A percentile compares a stretch with the other conserved stretches of the same genome.
These are phyloP conservation scores for Physeter macrocephalus DNA, from an alignment of 2,113 vertebrate species.

Conservation along the genomic window DNA sequence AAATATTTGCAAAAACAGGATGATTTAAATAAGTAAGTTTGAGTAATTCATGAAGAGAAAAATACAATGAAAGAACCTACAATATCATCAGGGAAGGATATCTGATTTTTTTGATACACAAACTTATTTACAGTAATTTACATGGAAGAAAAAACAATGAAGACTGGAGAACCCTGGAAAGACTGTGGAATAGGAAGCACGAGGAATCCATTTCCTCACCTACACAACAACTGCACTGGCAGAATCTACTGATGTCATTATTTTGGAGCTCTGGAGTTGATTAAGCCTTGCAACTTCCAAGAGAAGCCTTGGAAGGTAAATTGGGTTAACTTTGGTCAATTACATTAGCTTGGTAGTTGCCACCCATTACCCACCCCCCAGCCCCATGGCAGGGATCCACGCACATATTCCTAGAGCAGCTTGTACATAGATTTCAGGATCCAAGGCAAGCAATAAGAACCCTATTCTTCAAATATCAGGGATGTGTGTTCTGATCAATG, in stretches of 20 bases:
- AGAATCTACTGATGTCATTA: background rate
- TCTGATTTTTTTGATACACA: background rate
- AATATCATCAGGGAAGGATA: background rate
- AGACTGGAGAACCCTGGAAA: background rate
- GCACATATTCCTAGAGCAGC: background rate
- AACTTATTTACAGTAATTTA: background rate
- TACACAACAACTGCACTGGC: background rate
- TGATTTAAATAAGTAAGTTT: background rate
- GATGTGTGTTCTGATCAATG: background rate
- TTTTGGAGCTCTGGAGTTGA: background rate
- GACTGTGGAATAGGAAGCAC: background rate
- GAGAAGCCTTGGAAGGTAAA: background rate
- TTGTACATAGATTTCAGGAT: background rate
- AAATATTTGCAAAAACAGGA: background rate
- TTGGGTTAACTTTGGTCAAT: background rate
- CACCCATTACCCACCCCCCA: background rate
- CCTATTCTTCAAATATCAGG: background rate
- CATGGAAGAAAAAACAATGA: background rate
- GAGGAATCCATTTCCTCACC: background rate
- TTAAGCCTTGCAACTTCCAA: background rate
- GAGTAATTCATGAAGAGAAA: background rate
- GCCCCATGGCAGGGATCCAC: background rate
- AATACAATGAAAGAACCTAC: background rate
- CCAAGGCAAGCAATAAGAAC: background rate
- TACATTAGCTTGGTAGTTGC: background rate